Percentiles rank a stretch among this genome's conserved stretches.
Conservation (phyloP, 2,888 invertebrate genomes). For the Polydrusus cervinus region DNA sequence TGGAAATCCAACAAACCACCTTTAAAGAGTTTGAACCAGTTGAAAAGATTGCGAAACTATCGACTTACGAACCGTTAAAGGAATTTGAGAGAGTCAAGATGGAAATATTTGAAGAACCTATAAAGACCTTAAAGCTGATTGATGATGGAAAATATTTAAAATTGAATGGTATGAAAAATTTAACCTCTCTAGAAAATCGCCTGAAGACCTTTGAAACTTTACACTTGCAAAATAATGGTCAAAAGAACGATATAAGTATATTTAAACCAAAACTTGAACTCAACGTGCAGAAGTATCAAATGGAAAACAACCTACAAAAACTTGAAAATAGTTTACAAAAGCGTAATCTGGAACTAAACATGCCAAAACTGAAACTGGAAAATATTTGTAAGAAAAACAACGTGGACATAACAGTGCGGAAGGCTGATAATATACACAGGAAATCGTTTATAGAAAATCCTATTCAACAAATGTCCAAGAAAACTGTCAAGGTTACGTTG, state of each 20-base stretch:
- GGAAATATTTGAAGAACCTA: constrained; percentile 48
- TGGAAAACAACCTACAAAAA: constrained; percentile 40
- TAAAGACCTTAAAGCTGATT: constrained; percentile 27
- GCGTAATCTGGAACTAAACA: constrained; percentile 13
- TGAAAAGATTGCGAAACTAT: constrained; percentile 43
- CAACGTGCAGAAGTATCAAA: constrained; percentile 13
- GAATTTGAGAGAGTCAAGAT: constrained; percentile 50
- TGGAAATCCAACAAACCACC: constrained; percentile 31
- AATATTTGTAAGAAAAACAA: constrained; percentile 27
- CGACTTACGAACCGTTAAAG: constrained; percentile 40
- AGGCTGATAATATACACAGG: constrained; percentile 1
- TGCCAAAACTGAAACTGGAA: constrained; percentile 30
- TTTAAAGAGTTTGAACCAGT: constrained; percentile 50
- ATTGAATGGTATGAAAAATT: constrained; percentile 4
- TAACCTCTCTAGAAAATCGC: constrained; percentile 24
- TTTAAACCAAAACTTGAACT: constrained; percentile 20
- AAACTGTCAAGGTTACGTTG: neutral
- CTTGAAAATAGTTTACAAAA: constrained; percentile 37
- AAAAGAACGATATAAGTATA: neutral
- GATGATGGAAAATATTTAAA: constrained; percentile 39
- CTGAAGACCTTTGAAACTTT: constrained; percentile 20
- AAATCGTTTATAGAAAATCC: constrained; percentile 12
- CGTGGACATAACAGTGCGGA: constrained; percentile 1
- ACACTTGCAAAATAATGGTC: constrained; percentile 11
- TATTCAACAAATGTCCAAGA: neutral